Evolutionary conservation across 2,113 vertebrate species (phyloP), one percentile per base, ranked within the genome.

Genomic region (Glaucidium brasilianum): DNA sequence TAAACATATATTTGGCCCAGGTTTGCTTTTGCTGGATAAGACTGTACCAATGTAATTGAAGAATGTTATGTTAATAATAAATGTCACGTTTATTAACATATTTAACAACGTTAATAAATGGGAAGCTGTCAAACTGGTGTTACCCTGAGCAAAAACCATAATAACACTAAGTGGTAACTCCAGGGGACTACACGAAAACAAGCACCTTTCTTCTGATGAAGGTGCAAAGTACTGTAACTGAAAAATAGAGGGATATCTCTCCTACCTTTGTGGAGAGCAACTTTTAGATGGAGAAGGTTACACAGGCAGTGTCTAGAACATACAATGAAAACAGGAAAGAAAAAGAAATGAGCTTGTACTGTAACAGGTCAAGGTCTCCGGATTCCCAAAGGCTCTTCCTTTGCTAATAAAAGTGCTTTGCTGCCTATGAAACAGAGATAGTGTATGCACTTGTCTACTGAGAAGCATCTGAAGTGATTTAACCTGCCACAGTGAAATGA

Each of bases 21-120:
- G 78, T 96, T 95, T 97, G 94, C 92, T 96, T 92, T 96, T 88
- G 60, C 92, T 95, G 91, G 94, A 96, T 93, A 84, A 71, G 74
- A 32, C 60, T 60, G 58, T 52, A 91, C 62, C 90, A 91, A 47
- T 94, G 88, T 94, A 96, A 94, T 39, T 95, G 91, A 95, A 97
- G 91, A 96, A 88, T 92, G 89, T 95, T 96, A 85, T 96, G 88
- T 55, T 94, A 93, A 92, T 92, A 90, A 92, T 89, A 94, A 95
- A 97, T 94, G 85, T 82, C 86, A 79, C 47, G 43, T 92, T 96
- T 94, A 96, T 97, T 89, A 96, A 85, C 85, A 34, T 93, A 95
- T 95, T 95, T 96, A 97, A 97, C 47, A 82, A 81, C 74, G 52
- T 88, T 92, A 94, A 94, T 94, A 92, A 94, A 92, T 2, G 93